A percentile compares a stretch with the other conserved stretches of the same genome.
Evolutionary conservation across 2,113 vertebrate genomes (phyloP).

Genomic region (Chinchilla lanigera): DNA sequence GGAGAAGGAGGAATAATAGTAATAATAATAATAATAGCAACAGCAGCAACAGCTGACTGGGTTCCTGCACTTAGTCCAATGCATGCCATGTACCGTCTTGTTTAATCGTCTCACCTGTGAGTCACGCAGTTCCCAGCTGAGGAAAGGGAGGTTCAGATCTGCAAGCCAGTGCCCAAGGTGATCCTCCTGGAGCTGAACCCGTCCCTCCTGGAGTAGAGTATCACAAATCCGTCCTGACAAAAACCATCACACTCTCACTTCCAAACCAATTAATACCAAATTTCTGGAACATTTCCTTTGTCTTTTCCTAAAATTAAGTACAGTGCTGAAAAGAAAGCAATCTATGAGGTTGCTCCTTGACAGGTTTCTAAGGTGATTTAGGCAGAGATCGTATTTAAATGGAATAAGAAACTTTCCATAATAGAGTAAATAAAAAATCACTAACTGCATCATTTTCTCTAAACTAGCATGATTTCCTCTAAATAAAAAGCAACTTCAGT

Average conservation of each 20-base stretch:
- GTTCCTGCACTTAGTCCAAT: neutral
- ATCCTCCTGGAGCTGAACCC: neutral
- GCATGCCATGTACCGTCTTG: neutral
- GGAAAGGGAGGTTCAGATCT: neutral
- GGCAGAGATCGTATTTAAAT: conserved; percentile 31
- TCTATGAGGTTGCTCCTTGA: neutral
- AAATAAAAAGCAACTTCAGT: conserved; percentile 40
- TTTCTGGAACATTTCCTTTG: neutral
- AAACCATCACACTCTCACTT: neutral
- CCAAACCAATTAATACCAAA: conserved; percentile 26
- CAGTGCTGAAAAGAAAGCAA: conserved; percentile 36
- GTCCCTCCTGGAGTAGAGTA: too few species aligned
- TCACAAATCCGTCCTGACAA: too few species aligned
- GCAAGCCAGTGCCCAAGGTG: neutral
- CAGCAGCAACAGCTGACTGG: neutral
- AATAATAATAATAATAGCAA: neutral
- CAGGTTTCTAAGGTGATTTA: neutral
- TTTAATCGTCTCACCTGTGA: neutral
- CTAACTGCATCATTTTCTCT: neutral
- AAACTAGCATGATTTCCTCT: conserved; percentile 22
- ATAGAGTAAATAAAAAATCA: neutral
- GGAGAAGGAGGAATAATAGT: neutral
- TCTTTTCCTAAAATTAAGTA: conserved; percentile 13
- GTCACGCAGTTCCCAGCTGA: neutral
- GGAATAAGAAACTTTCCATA: neutral